These are phyloP conservation scores for Drosophila virilis DNA, from an alignment of 1,140 invertebrate genomes.

Conservation along the genomic window DNA sequence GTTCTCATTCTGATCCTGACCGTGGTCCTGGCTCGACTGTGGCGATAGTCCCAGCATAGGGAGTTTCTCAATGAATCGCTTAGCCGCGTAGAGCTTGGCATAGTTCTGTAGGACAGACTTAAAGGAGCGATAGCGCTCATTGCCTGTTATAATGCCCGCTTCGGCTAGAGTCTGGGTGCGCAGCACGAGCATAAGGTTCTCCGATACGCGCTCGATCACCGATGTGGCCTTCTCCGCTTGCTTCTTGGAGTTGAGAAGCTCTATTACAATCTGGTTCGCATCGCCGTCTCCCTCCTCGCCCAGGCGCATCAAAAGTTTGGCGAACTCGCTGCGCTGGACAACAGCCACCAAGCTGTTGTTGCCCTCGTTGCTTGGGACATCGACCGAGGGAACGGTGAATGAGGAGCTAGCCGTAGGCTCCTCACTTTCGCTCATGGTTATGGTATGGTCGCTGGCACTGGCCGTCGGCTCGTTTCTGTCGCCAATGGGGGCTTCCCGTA, in stretches of 20 bases:
- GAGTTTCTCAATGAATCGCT: constrained; percentile 58
- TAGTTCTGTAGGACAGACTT: constrained; percentile 58
- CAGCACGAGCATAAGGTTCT: constrained; percentile 53
- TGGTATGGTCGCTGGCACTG: constrained; percentile 10
- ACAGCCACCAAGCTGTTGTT: constrained; percentile 29
- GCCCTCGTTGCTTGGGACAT: constrained; percentile 4
- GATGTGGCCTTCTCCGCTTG: constrained; percentile 15
- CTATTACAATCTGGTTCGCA: constrained; percentile 60
- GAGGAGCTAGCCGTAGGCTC: constrained; percentile 35
- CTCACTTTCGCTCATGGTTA: constrained; percentile 22
- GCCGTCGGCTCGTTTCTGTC: constrained; percentile 7
- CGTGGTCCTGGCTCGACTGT: background rate
- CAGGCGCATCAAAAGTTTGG: constrained; percentile 37
- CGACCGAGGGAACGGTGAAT: background rate
- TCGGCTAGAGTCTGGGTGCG: constrained; percentile 53
- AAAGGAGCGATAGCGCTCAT: constrained; percentile 59
- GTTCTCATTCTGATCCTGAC: constrained; percentile 1
- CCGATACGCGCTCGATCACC: constrained; percentile 52
- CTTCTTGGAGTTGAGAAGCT: constrained; percentile 36
- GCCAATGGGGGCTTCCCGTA: constrained; percentile 1
- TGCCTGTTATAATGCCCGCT: constrained; percentile 50
- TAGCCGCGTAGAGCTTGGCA: constrained; percentile 60
- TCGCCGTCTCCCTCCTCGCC: constrained; percentile 58
- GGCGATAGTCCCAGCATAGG: constrained; percentile 24
- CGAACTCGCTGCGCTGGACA: constrained; percentile 46